Evolutionary conservation across 2,888 invertebrate species (phyloP).

Genomic region (Ypsolopha sequella): DNA sequence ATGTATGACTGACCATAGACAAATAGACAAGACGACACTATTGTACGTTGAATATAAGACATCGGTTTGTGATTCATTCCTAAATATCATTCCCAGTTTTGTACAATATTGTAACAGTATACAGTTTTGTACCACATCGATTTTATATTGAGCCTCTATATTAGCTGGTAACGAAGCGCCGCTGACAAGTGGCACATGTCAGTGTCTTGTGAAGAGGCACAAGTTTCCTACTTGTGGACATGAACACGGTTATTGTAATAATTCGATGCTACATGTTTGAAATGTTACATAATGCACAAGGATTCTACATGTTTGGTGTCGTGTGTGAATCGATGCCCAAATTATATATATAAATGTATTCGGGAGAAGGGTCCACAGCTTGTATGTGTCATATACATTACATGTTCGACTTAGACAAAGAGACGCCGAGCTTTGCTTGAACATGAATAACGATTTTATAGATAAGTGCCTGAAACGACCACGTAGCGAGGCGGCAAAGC

Average conservation of each 20-base stretch:
- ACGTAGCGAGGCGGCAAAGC: constrained; percentile 12
- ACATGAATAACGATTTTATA: too few relatives aligned
- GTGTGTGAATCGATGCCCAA: neutral
- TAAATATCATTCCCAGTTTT: constrained; percentile 29
- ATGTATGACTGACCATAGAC: constrained; percentile 16
- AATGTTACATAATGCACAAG: too few relatives aligned
- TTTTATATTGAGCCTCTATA: neutral
- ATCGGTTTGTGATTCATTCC: constrained; percentile 24
- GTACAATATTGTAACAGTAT: constrained; percentile 13
- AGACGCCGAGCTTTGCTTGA: too few relatives aligned
- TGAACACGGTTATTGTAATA: too few relatives aligned
- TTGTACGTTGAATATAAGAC: neutral
- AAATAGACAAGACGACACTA: constrained; percentile 10
- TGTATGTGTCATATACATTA: neutral
- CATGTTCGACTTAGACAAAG: too few relatives aligned
- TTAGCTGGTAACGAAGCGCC: too few relatives aligned
- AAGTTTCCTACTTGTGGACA: too few relatives aligned
- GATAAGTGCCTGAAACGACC: neutral
- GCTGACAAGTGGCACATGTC: too few relatives aligned
- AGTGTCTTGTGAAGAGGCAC: neutral
- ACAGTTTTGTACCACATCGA: neutral
- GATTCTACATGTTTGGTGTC: neutral
- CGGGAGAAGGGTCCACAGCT: constrained; percentile 1
- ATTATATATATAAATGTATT: neutral
- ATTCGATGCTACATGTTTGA: too few relatives aligned